These are phyloP conservation scores for Anguilla rostrata DNA, from an alignment of 2,113 vertebrate species.

Conservation along the genomic window DNA sequence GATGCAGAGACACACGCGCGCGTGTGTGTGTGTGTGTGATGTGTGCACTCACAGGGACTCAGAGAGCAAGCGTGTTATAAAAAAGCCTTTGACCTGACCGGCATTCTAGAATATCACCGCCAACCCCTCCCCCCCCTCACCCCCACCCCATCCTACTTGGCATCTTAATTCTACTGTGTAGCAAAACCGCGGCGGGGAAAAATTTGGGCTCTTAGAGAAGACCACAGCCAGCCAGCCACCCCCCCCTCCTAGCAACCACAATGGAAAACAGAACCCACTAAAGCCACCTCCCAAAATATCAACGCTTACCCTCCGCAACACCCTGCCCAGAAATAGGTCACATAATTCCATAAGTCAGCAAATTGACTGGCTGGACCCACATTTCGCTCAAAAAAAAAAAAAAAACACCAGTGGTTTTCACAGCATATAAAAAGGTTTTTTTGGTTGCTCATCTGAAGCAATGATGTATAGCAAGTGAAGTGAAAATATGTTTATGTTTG, in stretches of 20 bases:
- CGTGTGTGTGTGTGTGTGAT: neutral
- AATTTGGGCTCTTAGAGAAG: slow-evolving; percentile 40
- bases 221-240: slow-evolving; percentile 44
- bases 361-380: neutral
- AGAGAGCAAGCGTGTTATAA: slow-evolving; percentile 49
- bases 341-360: neutral
- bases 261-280: slow-evolving; percentile 49
- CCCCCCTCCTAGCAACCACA: slow-evolving; percentile 52
- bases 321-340: slow-evolving; percentile 46
- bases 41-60: neutral
- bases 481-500: neutral
- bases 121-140: slow-evolving; percentile 12
- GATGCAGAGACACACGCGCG: neutral
- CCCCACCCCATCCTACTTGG: slow-evolving; percentile 37
- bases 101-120: slow-evolving; percentile 44
- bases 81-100: slow-evolving; percentile 54
- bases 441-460: neutral
- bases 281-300: slow-evolving; percentile 55
- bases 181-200: slow-evolving; percentile 40
- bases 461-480: neutral
- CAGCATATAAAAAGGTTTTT: neutral
- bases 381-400: neutral
- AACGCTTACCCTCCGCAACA: slow-evolving; percentile 37
- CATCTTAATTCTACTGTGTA: slow-evolving; percentile 43
- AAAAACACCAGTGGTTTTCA: neutral